Evolutionary conservation across 1,140 invertebrate genomes (phyloP).

Genomic region (Drosophila repleta): DNA sequence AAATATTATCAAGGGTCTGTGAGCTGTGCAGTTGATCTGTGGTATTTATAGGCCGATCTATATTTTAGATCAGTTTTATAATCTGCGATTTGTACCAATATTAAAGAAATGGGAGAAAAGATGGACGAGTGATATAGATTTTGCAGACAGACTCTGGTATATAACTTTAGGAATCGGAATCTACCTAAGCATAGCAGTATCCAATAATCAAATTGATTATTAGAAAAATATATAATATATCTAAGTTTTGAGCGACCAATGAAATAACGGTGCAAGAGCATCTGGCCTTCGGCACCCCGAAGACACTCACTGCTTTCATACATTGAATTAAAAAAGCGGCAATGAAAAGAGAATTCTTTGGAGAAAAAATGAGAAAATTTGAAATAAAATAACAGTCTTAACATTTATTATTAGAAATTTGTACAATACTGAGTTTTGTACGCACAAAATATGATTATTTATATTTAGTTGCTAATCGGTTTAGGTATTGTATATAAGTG

Average conservation of each 20-base stretch:
- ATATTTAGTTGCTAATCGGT: constrained; percentile 13
- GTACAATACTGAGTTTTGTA: constrained; percentile 18
- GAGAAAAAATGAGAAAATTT: not conserved
- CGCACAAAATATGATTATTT: constrained; percentile 9
- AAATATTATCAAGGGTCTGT: too few species aligned
- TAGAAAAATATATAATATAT: too few species aligned
- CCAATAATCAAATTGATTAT: too few species aligned
- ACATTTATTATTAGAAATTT: constrained; percentile 9
- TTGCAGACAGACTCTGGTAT: too few species aligned
- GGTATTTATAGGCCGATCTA: too few species aligned
- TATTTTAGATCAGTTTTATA: too few species aligned
- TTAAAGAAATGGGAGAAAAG: too few species aligned
- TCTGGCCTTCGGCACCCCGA: not conserved
- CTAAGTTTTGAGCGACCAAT: not conserved
- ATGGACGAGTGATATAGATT: too few species aligned
- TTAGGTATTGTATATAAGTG: constrained; percentile 14
- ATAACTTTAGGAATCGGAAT: too few species aligned
- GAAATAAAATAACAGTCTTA: not conserved
- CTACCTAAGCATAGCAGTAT: too few species aligned
- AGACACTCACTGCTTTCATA: not conserved
- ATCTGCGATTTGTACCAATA: too few species aligned
- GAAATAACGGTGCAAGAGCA: not conserved
- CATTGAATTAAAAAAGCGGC: not conserved
- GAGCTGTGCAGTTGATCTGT: too few species aligned
- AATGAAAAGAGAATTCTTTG: constrained; percentile 16